phyloP scores from a whole-genome alignment of 2,113 vertebrate species.

The Bettongia penicillata region DNA sequence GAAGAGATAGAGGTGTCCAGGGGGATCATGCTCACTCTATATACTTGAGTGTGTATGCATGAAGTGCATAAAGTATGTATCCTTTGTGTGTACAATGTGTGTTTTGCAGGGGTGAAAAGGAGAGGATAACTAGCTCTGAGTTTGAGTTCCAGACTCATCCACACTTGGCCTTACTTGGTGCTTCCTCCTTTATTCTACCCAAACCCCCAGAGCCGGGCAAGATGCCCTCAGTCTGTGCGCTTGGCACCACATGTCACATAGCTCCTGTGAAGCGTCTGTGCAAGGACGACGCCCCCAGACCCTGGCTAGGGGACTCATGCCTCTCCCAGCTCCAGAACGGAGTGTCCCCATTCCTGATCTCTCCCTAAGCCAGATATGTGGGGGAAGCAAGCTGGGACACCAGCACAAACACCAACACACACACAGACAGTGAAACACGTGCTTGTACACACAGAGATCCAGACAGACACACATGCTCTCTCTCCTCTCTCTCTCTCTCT shows the following conservation, averaged over 20 bases:
- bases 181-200: conserved; percentile 41
- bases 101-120: not conserved
- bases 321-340: conserved; percentile 74
- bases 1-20: not conserved
- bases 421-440: conserved; percentile 66
- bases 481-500: not conserved
- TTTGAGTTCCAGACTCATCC: not conserved
- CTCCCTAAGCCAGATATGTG: conserved; percentile 75
- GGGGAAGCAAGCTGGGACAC: conserved; percentile 77
- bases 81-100: not conserved
- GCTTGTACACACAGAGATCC: conserved; percentile 63
- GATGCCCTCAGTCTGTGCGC: conserved; percentile 77
- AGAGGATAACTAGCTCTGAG: not conserved
- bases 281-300: conserved; percentile 78
- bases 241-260: conserved; percentile 76
- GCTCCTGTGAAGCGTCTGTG: conserved; percentile 72
- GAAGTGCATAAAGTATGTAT: not conserved
- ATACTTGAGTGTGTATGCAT: not conserved
- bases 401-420: conserved; percentile 68
- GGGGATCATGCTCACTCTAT: not conserved
- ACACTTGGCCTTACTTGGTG: not conserved
- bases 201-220: conserved; percentile 63
- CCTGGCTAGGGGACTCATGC: conserved; percentile 74
- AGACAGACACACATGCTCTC: conserved; percentile 40
- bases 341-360: conserved; percentile 75